Base-by-base conservation (phyloP, 2,888 invertebrate genomes). In the Oscheius sp. region DNA sequence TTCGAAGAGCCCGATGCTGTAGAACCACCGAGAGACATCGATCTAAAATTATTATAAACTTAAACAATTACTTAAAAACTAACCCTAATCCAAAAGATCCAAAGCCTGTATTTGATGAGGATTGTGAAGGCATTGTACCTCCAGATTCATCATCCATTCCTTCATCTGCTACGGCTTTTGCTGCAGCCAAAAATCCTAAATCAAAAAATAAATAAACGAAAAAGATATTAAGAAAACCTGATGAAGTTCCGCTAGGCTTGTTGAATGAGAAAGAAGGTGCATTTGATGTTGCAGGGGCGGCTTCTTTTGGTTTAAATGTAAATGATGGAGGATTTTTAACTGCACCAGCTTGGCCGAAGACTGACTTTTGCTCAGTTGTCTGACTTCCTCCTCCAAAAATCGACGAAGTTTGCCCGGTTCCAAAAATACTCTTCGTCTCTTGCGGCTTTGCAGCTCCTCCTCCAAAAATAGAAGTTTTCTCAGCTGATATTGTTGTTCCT, bases 121-220 rank as follows among this genome's bases (percentile, higher is more conserved):
- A n/a, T n/a, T n/a, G n/a, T n/a, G n/a, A n/a, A n/a, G n/a, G n/a
- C n/a, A n/a, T n/a, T 6, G 61, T 45, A n/a, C 61, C 27, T 2
- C 27, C 27, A 8, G 61, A 17, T 31, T 64, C 64, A 23, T 64
- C 64, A 17, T 64, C 64, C 64, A 64, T 64, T 23, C 64, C 64
- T 12, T 64, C 64, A 10, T 64, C 64, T 2, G 33, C 52, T 31
- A 34, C 48, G 6, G 48, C 50, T 23, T 64, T 64, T 10, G 50
- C 64, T 8, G 64, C 64, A 10, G 64, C 64, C 23, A 55, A 25
- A 25, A 55, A 55, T 20, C 55, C 55, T 55, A 20, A 33, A 53
- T n/a, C 23, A 3, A 53, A 5, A 6, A 6, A 29, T 31, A 15
- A 3, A 3, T 15, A 31, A 0, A 31, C 8, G 20, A 10, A 4